These are phyloP conservation scores for Cebus imitator DNA, from an alignment of 2,113 vertebrate genomes.

Conservation along the genomic window DNA sequence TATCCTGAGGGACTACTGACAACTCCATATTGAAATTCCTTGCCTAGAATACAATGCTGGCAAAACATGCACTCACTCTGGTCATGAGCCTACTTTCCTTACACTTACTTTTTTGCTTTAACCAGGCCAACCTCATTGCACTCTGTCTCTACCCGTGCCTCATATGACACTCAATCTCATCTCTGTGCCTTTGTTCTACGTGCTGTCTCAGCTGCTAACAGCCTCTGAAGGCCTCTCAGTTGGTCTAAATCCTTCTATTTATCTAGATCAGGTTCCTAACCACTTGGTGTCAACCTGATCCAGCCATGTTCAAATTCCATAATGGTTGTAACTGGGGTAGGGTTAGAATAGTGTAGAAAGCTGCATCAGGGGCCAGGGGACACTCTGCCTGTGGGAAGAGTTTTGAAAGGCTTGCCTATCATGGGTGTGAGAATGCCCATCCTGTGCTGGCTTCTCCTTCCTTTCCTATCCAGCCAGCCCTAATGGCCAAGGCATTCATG, in stretches of 20 bases:
- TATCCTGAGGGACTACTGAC: background rate
- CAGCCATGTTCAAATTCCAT: background rate
- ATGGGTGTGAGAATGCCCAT: accelerated
- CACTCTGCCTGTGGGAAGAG: background rate
- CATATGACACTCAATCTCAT: background rate
- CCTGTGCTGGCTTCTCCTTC: background rate
- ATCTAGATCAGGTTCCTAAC: background rate
- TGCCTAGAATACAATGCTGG: background rate
- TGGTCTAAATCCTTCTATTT: background rate
- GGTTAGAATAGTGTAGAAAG: background rate
- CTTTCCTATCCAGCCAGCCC: background rate
- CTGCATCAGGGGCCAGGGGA: background rate
- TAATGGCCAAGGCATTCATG: background rate
- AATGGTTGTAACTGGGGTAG: background rate
- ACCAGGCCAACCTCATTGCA: background rate
- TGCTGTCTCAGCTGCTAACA: background rate
- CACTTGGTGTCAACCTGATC: background rate
- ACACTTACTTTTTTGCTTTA: background rate
- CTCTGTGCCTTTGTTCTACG: background rate
- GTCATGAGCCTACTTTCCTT: background rate
- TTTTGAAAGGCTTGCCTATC: background rate
- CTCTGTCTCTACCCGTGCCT: background rate
- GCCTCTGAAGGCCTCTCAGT: background rate
- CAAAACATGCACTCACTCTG: background rate
- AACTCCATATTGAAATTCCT: background rate